A percentile compares a stretch with the other conserved stretches of the same genome.
Conservation (phyloP, 2,113 vertebrate species). For the Oceanodroma tethys region DNA sequence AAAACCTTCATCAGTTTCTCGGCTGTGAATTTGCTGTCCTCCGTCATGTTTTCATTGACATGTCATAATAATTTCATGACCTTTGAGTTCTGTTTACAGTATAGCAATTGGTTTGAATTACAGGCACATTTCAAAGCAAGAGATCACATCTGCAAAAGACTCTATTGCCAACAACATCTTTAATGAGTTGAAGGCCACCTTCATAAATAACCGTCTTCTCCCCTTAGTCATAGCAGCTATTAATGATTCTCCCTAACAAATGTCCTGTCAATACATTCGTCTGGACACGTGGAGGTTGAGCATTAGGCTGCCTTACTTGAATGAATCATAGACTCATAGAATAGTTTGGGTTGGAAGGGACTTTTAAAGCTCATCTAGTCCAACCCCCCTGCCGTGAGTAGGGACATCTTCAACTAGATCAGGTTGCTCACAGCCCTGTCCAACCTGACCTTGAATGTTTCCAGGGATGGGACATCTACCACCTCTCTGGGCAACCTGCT, state of each 20-base stretch:
- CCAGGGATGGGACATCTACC: too few species aligned
- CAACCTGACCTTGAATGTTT: too few species aligned
- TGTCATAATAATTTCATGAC: not conserved
- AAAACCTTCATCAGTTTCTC: not conserved
- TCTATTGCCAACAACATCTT: not conserved
- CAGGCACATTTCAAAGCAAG: not conserved
- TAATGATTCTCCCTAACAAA: not conserved
- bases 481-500: too few species aligned
- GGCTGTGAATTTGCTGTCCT: not conserved
- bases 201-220: not conserved
- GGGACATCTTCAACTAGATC: too few species aligned
- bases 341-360: too few species aligned
- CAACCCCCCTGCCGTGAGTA: too few species aligned
- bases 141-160: not conserved
- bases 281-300: accelerated
- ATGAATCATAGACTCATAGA: too few species aligned
- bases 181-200: not conserved
- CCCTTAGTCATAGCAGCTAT: not conserved
- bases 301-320: not conserved
- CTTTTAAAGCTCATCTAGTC: too few species aligned
- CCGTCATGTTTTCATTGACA: not conserved
- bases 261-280: not conserved
- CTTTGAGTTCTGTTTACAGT: not conserved
- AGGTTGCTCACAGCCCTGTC: too few species aligned
- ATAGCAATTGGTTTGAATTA: not conserved